Base-by-base conservation (phyloP, 2,888 invertebrate genomes). In the Opisthograptis luteolata region DNA sequence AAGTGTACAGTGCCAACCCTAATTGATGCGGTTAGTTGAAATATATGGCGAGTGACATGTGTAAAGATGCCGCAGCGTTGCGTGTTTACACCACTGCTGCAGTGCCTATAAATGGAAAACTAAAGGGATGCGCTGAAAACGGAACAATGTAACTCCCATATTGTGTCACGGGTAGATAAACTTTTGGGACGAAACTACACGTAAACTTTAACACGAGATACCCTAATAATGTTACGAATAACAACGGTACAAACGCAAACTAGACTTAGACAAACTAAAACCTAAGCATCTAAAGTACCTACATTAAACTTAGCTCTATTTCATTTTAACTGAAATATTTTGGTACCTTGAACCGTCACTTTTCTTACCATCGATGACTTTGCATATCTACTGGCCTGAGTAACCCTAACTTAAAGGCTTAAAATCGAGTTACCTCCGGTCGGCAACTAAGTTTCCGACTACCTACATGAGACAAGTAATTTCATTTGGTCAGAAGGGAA, bases 1-100 rank as follows among this genome's bases (percentile, higher is more conserved):
- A 13, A 1, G 28, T 13, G 7, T 9, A 9, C 6, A 5, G n/a
- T 19, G 9, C 3, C 15, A 13, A 8, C 7, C 32, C 31, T 10
- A 14, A 73, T 59, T 79, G n/a, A n/a, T n/a, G 73, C 73, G 74
- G 65, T 60, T 55, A 43, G 50, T 58, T 61, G 60, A 66, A 66
- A 64, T 60, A 64, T 66, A 55, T 67, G 56, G 53, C 55, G 60
- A 57, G 52, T 59, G 64, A 70, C 71, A 71, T 69, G 59, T 71
- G 70, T 65, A 64, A 63, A 70, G 73, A 73, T 62, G 74, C 75
- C 63, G 73, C 76, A 73, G 48, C 55, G 55, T 79, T 68, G 81
- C 79, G 76, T 78, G 79, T 50, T 62, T 22, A 41, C 54, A 62
- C 58, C 61, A 57, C 24, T 57, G 34, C 28, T 42, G 42, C 36